Evolutionary conservation across 2,113 vertebrate species (phyloP).

Genomic region (Speoplatyrhinus poulsoni): DNA sequence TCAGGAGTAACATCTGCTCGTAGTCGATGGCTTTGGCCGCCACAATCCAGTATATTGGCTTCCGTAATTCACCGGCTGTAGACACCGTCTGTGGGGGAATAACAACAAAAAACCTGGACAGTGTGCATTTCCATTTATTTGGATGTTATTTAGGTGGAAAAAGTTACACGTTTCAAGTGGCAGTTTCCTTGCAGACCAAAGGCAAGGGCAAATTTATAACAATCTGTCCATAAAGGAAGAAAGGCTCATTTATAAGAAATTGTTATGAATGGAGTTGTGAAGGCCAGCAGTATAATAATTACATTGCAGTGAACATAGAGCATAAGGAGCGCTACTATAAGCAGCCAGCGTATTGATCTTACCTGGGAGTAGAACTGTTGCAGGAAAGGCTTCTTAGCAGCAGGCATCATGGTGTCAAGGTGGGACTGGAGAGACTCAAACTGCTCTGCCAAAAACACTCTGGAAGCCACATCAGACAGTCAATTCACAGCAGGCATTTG

Average conservation of each 20-base stretch:
- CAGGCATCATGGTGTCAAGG: constrained; percentile 96
- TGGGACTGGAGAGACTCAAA: constrained; percentile 96
- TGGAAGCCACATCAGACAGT: constrained; percentile 49
- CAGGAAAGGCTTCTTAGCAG: constrained; percentile 96
- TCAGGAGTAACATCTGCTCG: constrained; percentile 93
- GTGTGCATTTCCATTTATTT: too few relatives aligned
- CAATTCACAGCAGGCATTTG: neutral
- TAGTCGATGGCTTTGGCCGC: constrained; percentile 98
- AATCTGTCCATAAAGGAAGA: too few relatives aligned
- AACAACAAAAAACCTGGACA: neutral
- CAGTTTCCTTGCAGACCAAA: too few relatives aligned
- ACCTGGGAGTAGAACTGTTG: constrained; percentile 99
- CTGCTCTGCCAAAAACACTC: constrained; percentile 95
- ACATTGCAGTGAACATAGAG: neutral
- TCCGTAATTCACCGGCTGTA: constrained; percentile 94
- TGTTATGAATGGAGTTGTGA: too few relatives aligned
- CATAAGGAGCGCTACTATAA: constrained; percentile 4
- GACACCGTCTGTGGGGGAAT: constrained; percentile 87
- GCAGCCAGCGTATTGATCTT: constrained; percentile 25
- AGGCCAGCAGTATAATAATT: too few relatives aligned
- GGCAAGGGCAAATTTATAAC: too few relatives aligned
- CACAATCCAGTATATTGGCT: constrained; percentile 99
- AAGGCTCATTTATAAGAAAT: too few relatives aligned
- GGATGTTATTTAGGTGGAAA: neutral
- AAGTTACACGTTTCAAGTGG: neutral